Conservation (phyloP, 2,113 vertebrate genomes). For the Malaclemys terrapin region DNA sequence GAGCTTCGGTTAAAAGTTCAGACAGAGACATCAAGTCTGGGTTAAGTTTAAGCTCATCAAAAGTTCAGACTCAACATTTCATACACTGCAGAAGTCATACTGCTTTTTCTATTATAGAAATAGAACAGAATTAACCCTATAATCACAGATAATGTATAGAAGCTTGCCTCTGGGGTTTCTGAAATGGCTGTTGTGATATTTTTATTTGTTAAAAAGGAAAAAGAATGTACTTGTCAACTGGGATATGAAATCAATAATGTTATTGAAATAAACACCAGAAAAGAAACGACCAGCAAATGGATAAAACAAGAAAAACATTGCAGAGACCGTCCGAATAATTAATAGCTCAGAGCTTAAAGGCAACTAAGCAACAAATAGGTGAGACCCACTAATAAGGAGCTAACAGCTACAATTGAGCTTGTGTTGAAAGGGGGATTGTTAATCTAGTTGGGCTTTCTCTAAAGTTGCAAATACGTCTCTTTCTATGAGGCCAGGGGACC, state of each 20-base stretch:
- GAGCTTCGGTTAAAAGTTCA: no score
- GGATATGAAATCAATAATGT: background rate
- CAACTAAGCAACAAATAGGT: background rate
- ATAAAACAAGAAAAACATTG: background rate
- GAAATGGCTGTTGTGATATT: background rate
- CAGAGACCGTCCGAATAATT: background rate
- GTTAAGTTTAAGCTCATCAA: no score
- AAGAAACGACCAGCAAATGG: background rate
- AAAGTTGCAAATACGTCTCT: background rate
- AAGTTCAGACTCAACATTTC: no score
- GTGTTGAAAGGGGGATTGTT: background rate
- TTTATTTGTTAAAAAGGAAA: background rate
- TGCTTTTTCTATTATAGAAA: background rate
- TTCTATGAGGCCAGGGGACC: background rate
- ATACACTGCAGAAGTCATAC: background rate
- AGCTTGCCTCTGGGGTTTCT: background rate
- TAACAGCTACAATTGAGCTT: background rate
- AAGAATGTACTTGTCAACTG: background rate
- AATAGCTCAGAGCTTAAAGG: background rate
- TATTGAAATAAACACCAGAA: background rate
- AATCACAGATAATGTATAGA: background rate
- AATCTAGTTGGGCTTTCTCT: background rate
- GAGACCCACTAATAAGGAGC: background rate
- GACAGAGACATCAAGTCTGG: no score
- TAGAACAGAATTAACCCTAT: background rate